Evolutionary conservation across 1,140 invertebrate genomes (phyloP).

Genomic region (Drosophila seguyi): DNA sequence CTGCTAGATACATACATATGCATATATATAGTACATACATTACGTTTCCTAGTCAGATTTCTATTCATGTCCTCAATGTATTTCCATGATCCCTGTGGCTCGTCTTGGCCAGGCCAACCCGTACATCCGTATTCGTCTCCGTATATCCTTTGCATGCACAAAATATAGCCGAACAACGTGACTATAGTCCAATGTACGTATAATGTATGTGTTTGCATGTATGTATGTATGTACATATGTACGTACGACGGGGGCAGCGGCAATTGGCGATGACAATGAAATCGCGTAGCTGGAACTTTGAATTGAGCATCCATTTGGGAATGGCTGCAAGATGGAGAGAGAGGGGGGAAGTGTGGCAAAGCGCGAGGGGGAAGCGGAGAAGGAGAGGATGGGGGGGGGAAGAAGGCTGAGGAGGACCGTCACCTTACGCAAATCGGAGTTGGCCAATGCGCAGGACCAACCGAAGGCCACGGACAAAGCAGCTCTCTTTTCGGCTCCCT

Average conservation of each 20-base stretch:
- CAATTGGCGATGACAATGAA: slow-evolving; percentile 78
- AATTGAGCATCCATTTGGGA: slow-evolving; percentile 73
- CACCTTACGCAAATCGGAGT: slow-evolving; percentile 79
- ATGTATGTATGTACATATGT: not conserved
- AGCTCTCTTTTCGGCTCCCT: slow-evolving; percentile 27
- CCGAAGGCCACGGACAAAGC: slow-evolving; percentile 63
- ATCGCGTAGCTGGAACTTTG: slow-evolving; percentile 67
- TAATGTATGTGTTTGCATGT: not conserved
- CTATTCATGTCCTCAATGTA: not conserved
- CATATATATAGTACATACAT: too few species aligned
- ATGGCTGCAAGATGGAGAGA: slow-evolving; percentile 7
- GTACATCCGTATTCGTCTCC: not conserved
- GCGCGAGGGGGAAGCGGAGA: not conserved
- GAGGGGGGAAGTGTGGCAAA: not conserved
- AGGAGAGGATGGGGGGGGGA: not conserved
- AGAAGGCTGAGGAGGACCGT: slow-evolving; percentile 46
- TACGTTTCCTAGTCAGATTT: too few species aligned
- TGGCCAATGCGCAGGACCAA: slow-evolving; percentile 74
- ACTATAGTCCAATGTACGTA: slow-evolving; percentile 41
- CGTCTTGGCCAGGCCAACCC: not conserved
- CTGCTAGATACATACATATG: too few species aligned
- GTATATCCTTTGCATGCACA: slow-evolving; percentile 36
- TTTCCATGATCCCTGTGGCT: not conserved
- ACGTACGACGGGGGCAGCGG: slow-evolving; percentile 52
- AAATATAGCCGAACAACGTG: slow-evolving; percentile 77